Base-by-base conservation (phyloP, 2,113 vertebrate species). In the Cricetomys ansorgei region DNA sequence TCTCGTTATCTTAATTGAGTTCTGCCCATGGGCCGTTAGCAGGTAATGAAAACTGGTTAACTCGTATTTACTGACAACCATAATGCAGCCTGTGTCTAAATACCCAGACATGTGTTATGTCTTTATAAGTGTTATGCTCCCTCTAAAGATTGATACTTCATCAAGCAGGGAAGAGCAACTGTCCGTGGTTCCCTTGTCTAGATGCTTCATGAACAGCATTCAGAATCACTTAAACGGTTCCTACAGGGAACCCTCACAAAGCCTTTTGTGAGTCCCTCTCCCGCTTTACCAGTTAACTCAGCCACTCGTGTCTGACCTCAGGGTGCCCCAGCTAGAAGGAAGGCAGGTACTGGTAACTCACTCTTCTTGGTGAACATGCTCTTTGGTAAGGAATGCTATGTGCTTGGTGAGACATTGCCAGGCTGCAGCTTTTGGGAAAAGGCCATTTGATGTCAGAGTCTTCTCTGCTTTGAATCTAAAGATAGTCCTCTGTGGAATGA, bases 301-400 rank as follows among this genome's bases (percentile, higher is more conserved):
- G 13, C 6, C 59, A 40, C 2, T 0, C 9, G 9, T 11, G 0
- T 75, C 90, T 85, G 12, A 37, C 29, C 69, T 37, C 2, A 17
- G 67, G 17, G 40, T 43, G 5, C 77, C 5, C 81, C 67, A 23
- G 1, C 10, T n/a, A 29, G 55, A 89, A 77, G 87, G 48, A 83
- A 73, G 79, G 40, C 79, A 34, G 65, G 11, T 5, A 3, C 16
- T 12, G 15, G 13, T 11, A 45, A 7, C 7, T 89, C 6, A 12
- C 21, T 64, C 45, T 55, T 85, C 70, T 37, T 6, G 2, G 5
- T 12, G 5, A 6, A 40, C 31, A 9, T 23, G 10, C 40, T 1
- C 0, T 81, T 80, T 79, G 88, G 1, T 12, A 57, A 45, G 25
- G 59, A 40, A n/a, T 7, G 4, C 0, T 0, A 0, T 5, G 34